These are phyloP conservation scores for Phenganax subtilis DNA, from an alignment of 92 coral and sea anemone species.

Conservation along the genomic window DNA sequence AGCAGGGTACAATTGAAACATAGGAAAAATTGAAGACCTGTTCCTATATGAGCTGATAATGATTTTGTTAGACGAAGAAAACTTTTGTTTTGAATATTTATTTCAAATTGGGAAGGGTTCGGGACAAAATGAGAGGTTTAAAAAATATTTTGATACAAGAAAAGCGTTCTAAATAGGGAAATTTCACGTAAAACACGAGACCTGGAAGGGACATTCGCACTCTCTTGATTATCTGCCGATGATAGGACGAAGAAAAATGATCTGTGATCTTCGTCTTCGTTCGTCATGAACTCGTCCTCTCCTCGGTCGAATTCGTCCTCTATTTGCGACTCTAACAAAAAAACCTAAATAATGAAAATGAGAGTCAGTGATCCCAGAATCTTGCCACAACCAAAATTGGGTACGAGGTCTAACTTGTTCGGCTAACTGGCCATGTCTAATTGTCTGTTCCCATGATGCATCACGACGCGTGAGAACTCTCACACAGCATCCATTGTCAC, in stretches of 20 bases:
- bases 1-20: neutral
- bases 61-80: no score
- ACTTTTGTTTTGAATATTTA: no score
- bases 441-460: constrained; percentile 66
- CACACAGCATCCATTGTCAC: constrained; percentile 94
- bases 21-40: neutral
- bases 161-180: neutral
- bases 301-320: constrained; percentile 43
- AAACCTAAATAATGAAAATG: constrained; percentile 51
- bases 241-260: constrained; percentile 88
- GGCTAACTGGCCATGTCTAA: constrained; percentile 90
- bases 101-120: no score
- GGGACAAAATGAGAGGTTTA: neutral
- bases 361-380: neutral
- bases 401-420: constrained; percentile 64
- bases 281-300: constrained; percentile 59
- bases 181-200: constrained; percentile 4
- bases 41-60: no score
- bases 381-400: neutral
- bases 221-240: constrained; percentile 82
- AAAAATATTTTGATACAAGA: neutral
- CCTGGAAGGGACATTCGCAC: constrained; percentile 85
- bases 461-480: constrained; percentile 91
- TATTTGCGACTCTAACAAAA: constrained; percentile 82
- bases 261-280: constrained; percentile 85